A percentile compares a stretch with the other conserved stretches of the same genome.
These are phyloP conservation scores for Virgularia gustaviana DNA, from an alignment of 92 coral and sea anemone species.

Conservation along the genomic window DNA sequence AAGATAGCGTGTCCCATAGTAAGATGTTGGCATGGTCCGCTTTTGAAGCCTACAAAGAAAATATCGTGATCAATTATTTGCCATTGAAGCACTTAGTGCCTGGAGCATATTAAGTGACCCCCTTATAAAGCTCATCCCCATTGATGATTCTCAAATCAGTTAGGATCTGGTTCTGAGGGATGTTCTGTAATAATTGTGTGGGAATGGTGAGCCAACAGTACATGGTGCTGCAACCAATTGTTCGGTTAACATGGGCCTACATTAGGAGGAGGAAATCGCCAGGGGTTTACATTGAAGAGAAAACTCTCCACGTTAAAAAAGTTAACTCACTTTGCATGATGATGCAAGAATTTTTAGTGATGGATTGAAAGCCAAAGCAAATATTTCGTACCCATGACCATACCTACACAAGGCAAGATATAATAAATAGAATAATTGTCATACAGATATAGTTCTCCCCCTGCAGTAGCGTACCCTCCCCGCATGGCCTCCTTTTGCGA, in stretches of 20 bases:
- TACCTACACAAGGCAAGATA: conserved; percentile 48
- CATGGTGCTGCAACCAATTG: too few species aligned
- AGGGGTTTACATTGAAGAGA: too few species aligned
- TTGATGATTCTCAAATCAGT: not conserved
- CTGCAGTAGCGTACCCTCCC: too few species aligned
- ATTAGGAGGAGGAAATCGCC: too few species aligned
- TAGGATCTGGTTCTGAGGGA: too few species aligned
- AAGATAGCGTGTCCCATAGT: conserved; percentile 83
- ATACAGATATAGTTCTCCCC: not conserved
- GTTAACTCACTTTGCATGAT: conserved; percentile 70
- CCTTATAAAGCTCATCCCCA: not conserved
- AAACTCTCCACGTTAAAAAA: too few species aligned
- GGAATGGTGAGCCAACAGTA: too few species aligned
- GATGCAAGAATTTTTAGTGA: conserved; percentile 75
- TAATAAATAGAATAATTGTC: not conserved
- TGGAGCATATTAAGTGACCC: too few species aligned
- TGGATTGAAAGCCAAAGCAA: conserved; percentile 75
- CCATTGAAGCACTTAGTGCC: too few species aligned
- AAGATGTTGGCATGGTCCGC: conserved; percentile 81
- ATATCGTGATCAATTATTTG: not conserved
- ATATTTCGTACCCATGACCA: conserved; percentile 94
- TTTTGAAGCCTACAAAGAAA: conserved; percentile 76
- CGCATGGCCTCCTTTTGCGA: too few species aligned
- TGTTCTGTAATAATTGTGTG: too few species aligned
- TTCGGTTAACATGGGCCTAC: too few species aligned